phyloP scores from a whole-genome alignment of 2,888 invertebrate genomes.

The Tenthredo amoena region DNA sequence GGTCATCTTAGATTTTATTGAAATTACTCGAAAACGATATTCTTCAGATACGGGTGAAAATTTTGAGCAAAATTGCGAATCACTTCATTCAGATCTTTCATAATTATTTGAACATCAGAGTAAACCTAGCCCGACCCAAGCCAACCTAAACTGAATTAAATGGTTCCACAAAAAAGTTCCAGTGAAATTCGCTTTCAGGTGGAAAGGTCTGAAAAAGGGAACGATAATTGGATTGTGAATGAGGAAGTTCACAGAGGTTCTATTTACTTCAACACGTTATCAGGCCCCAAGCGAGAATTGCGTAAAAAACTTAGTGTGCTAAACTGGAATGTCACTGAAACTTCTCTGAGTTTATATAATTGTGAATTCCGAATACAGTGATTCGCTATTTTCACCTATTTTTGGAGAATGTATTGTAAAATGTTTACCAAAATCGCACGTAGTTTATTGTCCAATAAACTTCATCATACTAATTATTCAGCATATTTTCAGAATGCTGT shows the following conservation, averaged over 20 bases:
- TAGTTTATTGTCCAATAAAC: not conserved
- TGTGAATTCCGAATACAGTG: not conserved
- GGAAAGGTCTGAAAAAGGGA: constrained; percentile 2
- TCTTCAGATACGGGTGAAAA: not conserved
- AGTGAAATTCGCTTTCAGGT: not conserved
- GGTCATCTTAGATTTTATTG: not conserved
- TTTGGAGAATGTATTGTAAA: not conserved
- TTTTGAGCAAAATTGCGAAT: not conserved
- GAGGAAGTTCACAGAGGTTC: not conserved
- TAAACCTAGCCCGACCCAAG: not conserved
- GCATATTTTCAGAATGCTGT: not conserved
- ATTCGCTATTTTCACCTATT: not conserved
- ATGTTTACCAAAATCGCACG: not conserved
- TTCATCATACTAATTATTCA: not conserved
- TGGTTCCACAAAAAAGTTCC: not conserved
- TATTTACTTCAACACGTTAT: constrained; percentile 2
- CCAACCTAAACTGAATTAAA: not conserved
- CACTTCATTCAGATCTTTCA: not conserved
- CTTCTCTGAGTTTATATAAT: not conserved
- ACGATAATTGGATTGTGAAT: constrained; percentile 2
- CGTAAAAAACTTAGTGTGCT: not conserved
- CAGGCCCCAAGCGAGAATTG: not conserved
- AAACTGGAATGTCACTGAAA: not conserved
- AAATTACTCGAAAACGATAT: not conserved
- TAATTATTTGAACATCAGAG: not conserved